Percentiles rank a stretch among this genome's conserved stretches.
These are phyloP conservation scores for Globodera rostochiensis DNA, from an alignment of 1,140 invertebrate species.

Conservation along the genomic window DNA sequence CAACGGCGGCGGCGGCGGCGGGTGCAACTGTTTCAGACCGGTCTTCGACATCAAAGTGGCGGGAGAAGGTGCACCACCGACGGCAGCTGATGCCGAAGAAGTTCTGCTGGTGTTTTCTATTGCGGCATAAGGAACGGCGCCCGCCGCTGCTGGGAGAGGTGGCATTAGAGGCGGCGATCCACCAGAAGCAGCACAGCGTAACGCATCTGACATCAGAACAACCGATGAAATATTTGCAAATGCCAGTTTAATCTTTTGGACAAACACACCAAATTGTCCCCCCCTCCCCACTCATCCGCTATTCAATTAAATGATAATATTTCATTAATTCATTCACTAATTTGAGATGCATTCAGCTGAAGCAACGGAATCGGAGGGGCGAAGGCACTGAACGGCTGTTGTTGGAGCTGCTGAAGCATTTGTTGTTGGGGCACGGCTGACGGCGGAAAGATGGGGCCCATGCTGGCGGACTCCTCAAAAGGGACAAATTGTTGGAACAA, in stretches of 20 bases:
- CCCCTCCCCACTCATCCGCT: too few species aligned
- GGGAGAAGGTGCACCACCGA: background rate
- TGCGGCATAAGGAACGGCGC: background rate
- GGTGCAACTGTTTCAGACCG: constrained; percentile 9
- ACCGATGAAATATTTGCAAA: background rate
- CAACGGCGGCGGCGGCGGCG: background rate
- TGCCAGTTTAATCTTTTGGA: too few species aligned
- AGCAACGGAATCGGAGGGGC: constrained; percentile 10
- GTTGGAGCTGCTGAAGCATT: background rate
- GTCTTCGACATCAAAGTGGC: background rate
- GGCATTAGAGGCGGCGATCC: constrained; percentile 4
- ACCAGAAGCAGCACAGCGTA: background rate
- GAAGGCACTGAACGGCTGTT: constrained; percentile 10
- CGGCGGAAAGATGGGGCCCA: background rate
- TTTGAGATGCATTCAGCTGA: background rate
- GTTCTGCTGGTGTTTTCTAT: background rate
- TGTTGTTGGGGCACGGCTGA: constrained; percentile 8
- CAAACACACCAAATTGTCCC: too few species aligned
- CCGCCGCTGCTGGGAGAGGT: background rate
- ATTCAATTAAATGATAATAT: too few species aligned
- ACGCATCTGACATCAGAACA: constrained; percentile 3
- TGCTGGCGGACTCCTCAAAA: background rate
- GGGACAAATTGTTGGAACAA: background rate
- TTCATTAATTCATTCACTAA: background rate
- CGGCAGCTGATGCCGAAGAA: background rate